phyloP scores from a whole-genome alignment of 37 sponge, comb jelly and placozoan genomes.

The Hormiphora californensis region DNA sequence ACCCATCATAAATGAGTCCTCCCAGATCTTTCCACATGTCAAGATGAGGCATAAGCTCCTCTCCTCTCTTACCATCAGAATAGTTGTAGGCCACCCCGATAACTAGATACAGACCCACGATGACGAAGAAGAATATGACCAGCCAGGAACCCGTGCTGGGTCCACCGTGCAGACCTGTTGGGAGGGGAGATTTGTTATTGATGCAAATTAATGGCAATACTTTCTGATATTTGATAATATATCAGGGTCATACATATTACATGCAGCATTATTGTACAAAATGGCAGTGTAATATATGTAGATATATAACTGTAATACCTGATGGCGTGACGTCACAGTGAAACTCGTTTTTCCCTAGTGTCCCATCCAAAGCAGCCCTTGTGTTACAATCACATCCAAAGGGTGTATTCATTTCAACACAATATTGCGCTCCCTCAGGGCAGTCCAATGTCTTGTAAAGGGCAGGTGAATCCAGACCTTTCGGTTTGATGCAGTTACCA shows the following conservation, averaged over 20 bases:
- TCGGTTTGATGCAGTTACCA: background rate
- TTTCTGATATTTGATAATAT: too few relatives aligned
- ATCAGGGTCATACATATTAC: background rate
- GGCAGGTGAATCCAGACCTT: background rate
- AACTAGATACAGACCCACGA: background rate
- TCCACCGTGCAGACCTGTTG: background rate
- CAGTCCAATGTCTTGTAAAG: background rate
- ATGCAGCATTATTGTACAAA: background rate
- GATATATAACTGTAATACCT: background rate
- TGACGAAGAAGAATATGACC: constrained; percentile 16
- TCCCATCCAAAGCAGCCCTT: background rate
- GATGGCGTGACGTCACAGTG: background rate
- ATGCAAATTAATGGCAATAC: too few relatives aligned
- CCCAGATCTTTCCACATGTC: constrained; percentile 36
- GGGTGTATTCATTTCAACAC: constrained; percentile 11
- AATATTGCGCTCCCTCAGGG: background rate
- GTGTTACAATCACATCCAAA: background rate
- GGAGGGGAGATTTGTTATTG: too few relatives aligned
- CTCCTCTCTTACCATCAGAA: background rate
- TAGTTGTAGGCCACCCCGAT: background rate
- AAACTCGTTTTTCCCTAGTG: background rate
- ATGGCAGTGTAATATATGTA: background rate
- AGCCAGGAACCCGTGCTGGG: background rate
- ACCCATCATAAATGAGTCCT: background rate
- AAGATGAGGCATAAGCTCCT: background rate